Conservation (phyloP, 1,140 invertebrate species). For the Palaemon carinicauda region DNA sequence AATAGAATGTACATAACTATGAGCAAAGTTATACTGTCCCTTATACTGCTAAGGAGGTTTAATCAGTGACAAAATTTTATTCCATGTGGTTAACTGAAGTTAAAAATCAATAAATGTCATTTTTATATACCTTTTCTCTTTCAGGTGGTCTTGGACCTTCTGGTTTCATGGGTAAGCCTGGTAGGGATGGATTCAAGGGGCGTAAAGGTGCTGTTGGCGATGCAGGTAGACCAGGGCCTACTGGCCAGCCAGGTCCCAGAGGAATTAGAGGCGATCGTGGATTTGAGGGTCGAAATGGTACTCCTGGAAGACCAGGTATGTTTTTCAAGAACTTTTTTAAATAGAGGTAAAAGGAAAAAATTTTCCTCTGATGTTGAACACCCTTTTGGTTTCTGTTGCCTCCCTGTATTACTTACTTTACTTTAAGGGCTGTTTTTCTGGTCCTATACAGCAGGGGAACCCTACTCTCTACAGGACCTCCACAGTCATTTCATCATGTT, state of each 20-base stretch:
- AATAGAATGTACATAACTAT: no score
- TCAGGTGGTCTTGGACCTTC: constrained; percentile 18
- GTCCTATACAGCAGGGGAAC: no score
- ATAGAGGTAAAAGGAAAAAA: no score
- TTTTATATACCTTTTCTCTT: background rate
- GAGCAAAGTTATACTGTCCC: no score
- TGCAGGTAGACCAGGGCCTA: background rate
- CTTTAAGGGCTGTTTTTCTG: no score
- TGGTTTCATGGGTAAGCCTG: constrained; percentile 49
- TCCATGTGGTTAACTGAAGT: no score
- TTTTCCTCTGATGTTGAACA: no score
- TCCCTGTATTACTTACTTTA: no score
- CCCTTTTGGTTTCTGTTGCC: no score
- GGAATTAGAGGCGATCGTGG: constrained; percentile 12
- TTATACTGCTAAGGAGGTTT: background rate
- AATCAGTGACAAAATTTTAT: background rate
- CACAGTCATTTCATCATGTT: no score
- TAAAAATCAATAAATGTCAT: no score
- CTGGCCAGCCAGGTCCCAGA: constrained; percentile 19
- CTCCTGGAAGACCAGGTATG: constrained; percentile 23
- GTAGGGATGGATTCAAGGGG: constrained; percentile 36
- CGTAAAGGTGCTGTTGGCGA: constrained; percentile 11
- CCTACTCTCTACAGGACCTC: no score
- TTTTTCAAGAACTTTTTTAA: background rate
- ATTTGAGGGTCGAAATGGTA: background rate